Evolutionary conservation across 2,797 vertebrate species (phyloP).

Genomic region (Urophycis tenuis): DNA sequence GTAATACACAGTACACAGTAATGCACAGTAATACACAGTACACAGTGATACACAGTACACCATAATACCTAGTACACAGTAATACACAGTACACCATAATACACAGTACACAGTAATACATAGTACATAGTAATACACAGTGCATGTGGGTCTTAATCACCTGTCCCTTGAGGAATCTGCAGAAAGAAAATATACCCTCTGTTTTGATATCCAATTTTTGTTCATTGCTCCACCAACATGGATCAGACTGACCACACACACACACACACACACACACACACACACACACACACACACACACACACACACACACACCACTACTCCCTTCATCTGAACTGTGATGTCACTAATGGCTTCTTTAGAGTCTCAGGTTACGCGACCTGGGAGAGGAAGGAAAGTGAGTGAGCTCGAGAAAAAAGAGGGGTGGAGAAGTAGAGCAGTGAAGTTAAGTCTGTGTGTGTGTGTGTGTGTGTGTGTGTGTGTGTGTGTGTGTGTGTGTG

Average conservation of each 20-base stretch:
- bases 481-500: too few relatives aligned
- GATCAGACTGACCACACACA: slow-evolving; percentile 6
- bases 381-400: slow-evolving; percentile 50
- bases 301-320: background rate
- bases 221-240: slow-evolving; percentile 30
- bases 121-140: too few relatives aligned
- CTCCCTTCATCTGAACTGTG: slow-evolving; percentile 57
- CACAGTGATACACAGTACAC: too few relatives aligned
- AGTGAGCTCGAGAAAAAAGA: background rate
- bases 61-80: too few relatives aligned
- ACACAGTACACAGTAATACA: too few relatives aligned
- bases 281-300: slow-evolving; percentile 12
- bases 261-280: slow-evolving; percentile 11
- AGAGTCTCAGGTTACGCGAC: slow-evolving; percentile 76
- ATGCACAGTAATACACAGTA: too few relatives aligned
- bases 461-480: background rate
- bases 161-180: slow-evolving; percentile 27
- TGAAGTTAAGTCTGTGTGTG: background rate
- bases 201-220: slow-evolving; percentile 25
- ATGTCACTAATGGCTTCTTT: slow-evolving; percentile 82
- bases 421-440: too few relatives aligned
- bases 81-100: too few relatives aligned
- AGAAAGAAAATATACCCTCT: slow-evolving; percentile 28
- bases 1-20: too few relatives aligned
- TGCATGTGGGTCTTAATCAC: slow-evolving; percentile 44